Percentiles rank a stretch among this genome's conserved stretches.
These are phyloP conservation scores for Adelognathus sp. DNA, from an alignment of 2,888 invertebrate species.

Conservation along the genomic window DNA sequence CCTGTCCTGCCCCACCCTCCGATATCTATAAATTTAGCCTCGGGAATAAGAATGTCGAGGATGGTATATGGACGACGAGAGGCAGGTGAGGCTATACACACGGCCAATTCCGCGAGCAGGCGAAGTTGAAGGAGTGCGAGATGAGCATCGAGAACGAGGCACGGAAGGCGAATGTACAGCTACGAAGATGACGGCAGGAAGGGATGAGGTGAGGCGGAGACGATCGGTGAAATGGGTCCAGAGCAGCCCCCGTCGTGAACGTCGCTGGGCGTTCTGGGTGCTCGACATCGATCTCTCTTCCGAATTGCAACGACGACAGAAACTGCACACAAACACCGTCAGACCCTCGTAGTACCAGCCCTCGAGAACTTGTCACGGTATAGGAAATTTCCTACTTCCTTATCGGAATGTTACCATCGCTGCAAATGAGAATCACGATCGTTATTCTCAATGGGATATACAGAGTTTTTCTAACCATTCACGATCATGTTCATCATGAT, in stretches of 20 bases:
- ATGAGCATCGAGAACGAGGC: background rate
- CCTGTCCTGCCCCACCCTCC: too few species aligned
- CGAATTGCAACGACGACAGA: constrained; percentile 35
- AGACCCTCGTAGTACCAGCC: constrained; percentile 34
- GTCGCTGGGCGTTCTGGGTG: constrained; percentile 43
- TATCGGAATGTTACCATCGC: background rate
- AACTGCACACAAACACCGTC: constrained; percentile 9
- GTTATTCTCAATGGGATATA: background rate
- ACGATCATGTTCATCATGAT: background rate
- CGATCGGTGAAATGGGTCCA: constrained; percentile 53
- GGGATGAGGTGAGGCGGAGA: constrained; percentile 8
- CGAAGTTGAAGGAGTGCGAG: background rate
- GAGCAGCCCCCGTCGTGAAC: constrained; percentile 1
- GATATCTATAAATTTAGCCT: constrained; percentile 7
- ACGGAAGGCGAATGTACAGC: background rate
- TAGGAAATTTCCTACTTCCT: constrained; percentile 31
- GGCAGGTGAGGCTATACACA: background rate
- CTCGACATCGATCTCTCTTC: constrained; percentile 64
- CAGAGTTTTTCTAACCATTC: background rate
- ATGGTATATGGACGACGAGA: background rate
- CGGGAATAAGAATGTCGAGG: constrained; percentile 23
- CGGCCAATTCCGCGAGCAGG: background rate
- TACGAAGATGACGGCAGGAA: constrained; percentile 1
- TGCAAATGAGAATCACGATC: constrained; percentile 47
- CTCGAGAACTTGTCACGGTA: constrained; percentile 46